phyloP scores from a whole-genome alignment of 2,888 invertebrate species.

The Rhimphoctona megacephalus region DNA sequence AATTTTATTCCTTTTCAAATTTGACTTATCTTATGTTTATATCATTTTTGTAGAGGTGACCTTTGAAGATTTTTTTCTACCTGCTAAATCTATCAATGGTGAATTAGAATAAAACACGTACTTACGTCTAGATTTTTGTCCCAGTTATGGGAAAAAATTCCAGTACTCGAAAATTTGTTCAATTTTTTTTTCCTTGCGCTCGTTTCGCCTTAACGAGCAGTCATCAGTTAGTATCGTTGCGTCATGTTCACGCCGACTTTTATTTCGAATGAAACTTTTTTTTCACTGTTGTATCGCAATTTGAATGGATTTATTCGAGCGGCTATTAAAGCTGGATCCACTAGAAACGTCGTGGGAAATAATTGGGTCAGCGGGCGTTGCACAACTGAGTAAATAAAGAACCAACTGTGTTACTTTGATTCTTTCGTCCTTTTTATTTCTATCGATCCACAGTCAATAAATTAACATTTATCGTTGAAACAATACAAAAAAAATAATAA shows the following conservation, averaged over 20 bases:
- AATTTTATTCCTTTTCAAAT: no score
- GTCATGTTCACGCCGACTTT: background rate
- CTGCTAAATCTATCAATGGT: background rate
- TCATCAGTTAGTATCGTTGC: background rate
- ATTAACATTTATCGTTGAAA: constrained; percentile 81
- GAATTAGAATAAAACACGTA: background rate
- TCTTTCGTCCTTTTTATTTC: constrained; percentile 80
- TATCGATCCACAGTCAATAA: constrained; percentile 82
- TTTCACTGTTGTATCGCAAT: background rate
- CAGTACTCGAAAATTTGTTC: background rate
- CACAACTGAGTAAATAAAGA: constrained; percentile 6
- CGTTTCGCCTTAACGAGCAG: background rate
- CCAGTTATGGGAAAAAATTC: background rate
- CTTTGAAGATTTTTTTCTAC: no score
- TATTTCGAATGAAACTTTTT: background rate
- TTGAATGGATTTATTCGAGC: background rate
- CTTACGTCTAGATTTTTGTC: background rate
- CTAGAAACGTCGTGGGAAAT: background rate
- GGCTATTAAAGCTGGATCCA: background rate
- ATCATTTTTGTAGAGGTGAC: no score
- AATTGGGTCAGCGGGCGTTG: constrained; percentile 21
- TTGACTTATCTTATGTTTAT: no score
- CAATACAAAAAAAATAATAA: constrained; percentile 73
- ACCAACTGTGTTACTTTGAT: constrained; percentile 61
- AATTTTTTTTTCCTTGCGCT: background rate